These are phyloP conservation scores for Ornithoptera priamus DNA, from an alignment of 2,888 invertebrate species.

Conservation along the genomic window DNA sequence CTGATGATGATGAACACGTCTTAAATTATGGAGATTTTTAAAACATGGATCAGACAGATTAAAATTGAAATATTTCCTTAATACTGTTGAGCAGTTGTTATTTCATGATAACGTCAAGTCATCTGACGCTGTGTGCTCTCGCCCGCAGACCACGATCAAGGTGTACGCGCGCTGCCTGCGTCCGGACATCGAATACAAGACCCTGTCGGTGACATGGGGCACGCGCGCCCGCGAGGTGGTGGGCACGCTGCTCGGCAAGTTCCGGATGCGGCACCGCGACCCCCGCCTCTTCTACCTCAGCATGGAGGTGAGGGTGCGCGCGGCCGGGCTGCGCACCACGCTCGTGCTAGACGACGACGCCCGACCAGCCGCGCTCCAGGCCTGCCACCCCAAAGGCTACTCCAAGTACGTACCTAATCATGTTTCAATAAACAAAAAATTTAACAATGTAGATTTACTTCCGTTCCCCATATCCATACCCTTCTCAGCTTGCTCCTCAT, in stretches of 20 bases:
- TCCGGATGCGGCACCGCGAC: conserved; percentile 94
- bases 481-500: too few relatives aligned
- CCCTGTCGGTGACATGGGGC: conserved; percentile 92
- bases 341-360: conserved; percentile 93
- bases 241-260: conserved; percentile 90
- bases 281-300: conserved; percentile 95
- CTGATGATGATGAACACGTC: too few relatives aligned
- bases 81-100: too few relatives aligned
- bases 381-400: conserved; percentile 96
- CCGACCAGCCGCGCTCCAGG: conserved; percentile 93
- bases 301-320: conserved; percentile 94
- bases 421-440: too few relatives aligned
- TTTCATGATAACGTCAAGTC: too few relatives aligned
- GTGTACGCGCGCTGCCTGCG: conserved; percentile 93
- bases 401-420: conserved; percentile 84
- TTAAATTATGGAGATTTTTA: too few relatives aligned
- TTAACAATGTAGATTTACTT: too few relatives aligned
- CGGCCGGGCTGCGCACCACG: conserved; percentile 90
- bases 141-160: conserved; percentile 91
- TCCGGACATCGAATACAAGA: conserved; percentile 97
- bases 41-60: too few relatives aligned
- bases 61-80: too few relatives aligned
- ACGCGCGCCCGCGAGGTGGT: conserved; percentile 94
- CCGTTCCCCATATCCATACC: too few relatives aligned
- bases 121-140: conserved; percentile 22